Evolutionary conservation across 2,888 invertebrate species (phyloP), one percentile per base, ranked within the genome.

Genomic region (Drymonia ruficornis): DNA sequence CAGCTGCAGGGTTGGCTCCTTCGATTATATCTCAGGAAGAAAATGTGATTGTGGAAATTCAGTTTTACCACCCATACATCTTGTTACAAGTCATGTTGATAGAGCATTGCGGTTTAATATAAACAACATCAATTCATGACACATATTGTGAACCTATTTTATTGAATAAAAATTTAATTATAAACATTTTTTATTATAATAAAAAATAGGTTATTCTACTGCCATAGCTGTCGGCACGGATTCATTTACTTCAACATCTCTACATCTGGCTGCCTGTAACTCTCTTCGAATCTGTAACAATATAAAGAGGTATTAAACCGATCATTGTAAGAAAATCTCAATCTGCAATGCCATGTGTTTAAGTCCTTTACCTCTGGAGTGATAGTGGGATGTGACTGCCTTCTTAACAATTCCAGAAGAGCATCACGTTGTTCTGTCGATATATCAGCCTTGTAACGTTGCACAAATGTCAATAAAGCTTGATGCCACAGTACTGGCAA

Each of bases 401-500:
- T 94, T 51, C 95, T 94, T 18, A 99, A 81, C 42, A 99, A 93
- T 63, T 95, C 95, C 48, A 98, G 84, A 46, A 99, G 87, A 0
- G 97, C 96, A 76, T 98, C 97, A 75, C 96, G 95, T 87, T 99
- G 99, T 74, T 99, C 99, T 2, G 96, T 94, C 40, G 98, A 98
- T 64, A 99, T 96, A 83, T 99, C 98, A 56, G 96, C 96, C 88
- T 99, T 99, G 87, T 99, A 99, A 49, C 98, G 94, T 87, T 99
- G 98, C 0, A 96, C 96, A 93, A 99, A 99, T 6, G 98, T 97
- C 52, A 99, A 89, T 40, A 99, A 92, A 43, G 98, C 95, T 85
- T 99, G 99, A 87, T 99, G 99, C 99, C 99, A 99, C 56, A 99
- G 86, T 5, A 99, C 98, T 1, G 99, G 99, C 78, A 99, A 92